These are phyloP conservation scores for Hydropotes inermis DNA, from an alignment of 2,113 vertebrate genomes.

Conservation along the genomic window DNA sequence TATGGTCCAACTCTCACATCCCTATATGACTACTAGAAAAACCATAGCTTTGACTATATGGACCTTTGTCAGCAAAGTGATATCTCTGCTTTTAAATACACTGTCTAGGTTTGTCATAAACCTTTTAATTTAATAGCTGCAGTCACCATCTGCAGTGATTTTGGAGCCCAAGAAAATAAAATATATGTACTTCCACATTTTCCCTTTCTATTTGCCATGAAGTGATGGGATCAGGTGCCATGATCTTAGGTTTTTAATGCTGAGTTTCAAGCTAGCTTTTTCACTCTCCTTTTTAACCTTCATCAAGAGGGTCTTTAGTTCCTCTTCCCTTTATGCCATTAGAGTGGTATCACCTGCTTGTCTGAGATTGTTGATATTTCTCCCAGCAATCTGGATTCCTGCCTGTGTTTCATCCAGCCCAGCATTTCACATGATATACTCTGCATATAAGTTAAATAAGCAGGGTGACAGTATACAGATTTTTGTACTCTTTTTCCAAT, in stretches of 20 bases:
- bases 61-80: background rate
- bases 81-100: background rate
- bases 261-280: background rate
- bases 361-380: background rate
- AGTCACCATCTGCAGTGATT: background rate
- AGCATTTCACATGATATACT: background rate
- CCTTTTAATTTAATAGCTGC: background rate
- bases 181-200: background rate
- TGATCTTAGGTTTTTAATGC: background rate
- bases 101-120: background rate
- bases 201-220: background rate
- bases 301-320: background rate
- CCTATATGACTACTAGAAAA: background rate
- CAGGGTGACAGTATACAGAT: background rate
- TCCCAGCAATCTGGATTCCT: background rate
- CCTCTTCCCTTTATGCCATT: background rate
- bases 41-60: background rate
- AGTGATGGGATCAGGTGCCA: background rate
- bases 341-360: background rate
- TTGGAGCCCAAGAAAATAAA: background rate
- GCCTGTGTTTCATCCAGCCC: background rate
- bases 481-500: background rate
- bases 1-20: background rate
- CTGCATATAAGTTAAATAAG: background rate
- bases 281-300: background rate